Percentiles rank a stretch among this genome's conserved stretches.
Evolutionary conservation across 2,888 invertebrate species (phyloP).

Genomic region (Euzophera pinguis): DNA sequence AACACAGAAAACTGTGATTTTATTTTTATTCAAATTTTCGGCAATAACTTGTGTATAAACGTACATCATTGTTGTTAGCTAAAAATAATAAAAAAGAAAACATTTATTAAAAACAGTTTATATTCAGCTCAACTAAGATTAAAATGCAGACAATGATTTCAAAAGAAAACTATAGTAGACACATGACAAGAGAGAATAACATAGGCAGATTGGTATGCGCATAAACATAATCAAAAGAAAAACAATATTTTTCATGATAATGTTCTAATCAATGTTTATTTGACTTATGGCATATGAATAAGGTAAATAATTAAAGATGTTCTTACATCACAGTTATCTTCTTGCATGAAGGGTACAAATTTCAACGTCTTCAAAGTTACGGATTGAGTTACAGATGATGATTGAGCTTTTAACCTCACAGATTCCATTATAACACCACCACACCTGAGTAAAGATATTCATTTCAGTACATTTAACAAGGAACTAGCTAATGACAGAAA

Average conservation of each 20-base stretch:
- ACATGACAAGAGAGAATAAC: too few species aligned
- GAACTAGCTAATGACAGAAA: too few species aligned
- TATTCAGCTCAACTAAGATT: background rate
- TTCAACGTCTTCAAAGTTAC: conserved; percentile 19
- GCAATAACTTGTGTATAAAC: conserved; percentile 24
- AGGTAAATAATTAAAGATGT: too few species aligned
- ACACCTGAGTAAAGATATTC: conserved; percentile 18
- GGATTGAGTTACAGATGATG: conserved; percentile 8
- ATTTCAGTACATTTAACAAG: too few species aligned
- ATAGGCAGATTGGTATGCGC: too few species aligned
- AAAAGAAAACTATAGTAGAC: too few species aligned
- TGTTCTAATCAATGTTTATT: too few species aligned
- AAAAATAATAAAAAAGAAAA: background rate
- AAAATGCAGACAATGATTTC: too few species aligned
- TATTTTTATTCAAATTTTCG: conserved; percentile 22
- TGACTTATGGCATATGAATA: too few species aligned
- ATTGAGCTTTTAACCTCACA: conserved; percentile 20
- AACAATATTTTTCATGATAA: too few species aligned
- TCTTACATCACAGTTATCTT: conserved; percentile 23
- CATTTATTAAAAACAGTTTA: too few species aligned
- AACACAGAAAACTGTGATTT: conserved; percentile 19
- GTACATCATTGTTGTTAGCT: conserved; percentile 21
- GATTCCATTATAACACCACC: conserved; percentile 26
- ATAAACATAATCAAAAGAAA: too few species aligned
- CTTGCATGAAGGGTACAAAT: conserved; percentile 24